Percentiles rank a stretch among this genome's conserved stretches.
Conservation (phyloP, 1,140 invertebrate genomes). For the Ladona fulva region DNA sequence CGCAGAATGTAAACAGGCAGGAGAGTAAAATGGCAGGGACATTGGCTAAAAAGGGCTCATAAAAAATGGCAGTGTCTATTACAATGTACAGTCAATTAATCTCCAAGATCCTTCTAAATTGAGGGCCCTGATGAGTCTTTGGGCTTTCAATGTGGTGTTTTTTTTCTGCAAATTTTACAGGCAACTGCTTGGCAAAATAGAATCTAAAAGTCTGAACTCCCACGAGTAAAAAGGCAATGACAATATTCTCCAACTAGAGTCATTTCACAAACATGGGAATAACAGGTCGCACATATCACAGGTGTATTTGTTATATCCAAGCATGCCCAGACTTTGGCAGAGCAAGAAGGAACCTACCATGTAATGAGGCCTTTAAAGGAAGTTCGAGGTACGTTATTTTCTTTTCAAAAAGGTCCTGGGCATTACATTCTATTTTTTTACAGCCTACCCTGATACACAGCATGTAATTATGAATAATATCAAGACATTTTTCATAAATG, state of each 20-base stretch:
- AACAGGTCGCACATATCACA: conserved; percentile 4
- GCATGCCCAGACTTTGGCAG: neutral
- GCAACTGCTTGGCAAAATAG: conserved; percentile 4
- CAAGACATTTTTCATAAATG: neutral
- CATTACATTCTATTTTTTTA: neutral
- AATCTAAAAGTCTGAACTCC: conserved; percentile 9
- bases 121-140: conserved; percentile 6
- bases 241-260: neutral
- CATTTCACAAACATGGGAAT: neutral
- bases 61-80: conserved; percentile 2
- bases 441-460: conserved; percentile 3
- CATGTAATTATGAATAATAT: neutral
- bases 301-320: neutral
- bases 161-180: conserved; percentile 9
- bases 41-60: conserved; percentile 5
- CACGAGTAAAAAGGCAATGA: neutral
- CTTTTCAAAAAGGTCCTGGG: neutral
- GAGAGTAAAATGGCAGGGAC: neutral
- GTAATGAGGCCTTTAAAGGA: neutral
- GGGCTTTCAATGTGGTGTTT: neutral
- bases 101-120: neutral
- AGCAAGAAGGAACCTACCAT: conserved; percentile 4
- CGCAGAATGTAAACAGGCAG: neutral
- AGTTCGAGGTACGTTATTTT: neutral
- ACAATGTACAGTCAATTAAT: neutral